Conservation (phyloP, 2,888 invertebrate species). For the Pilophorus perplexus region DNA sequence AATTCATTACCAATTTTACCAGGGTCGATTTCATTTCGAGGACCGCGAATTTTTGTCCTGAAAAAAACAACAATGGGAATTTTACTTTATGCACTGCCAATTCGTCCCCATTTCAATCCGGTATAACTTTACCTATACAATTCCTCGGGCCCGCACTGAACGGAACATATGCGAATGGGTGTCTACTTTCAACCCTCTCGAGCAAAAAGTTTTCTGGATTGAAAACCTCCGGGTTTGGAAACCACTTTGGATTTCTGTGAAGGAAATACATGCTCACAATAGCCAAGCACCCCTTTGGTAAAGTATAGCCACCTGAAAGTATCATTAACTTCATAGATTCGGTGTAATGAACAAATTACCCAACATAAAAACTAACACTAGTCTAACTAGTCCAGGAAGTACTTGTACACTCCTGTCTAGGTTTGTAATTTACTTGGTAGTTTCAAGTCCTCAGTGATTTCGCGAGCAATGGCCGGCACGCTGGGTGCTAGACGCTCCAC, state of each 20-base stretch:
- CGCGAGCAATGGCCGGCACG: constrained; percentile 51
- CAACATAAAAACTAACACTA: too few species aligned
- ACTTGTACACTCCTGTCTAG: too few species aligned
- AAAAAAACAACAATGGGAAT: too few species aligned
- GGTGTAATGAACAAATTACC: too few species aligned
- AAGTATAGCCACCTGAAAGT: constrained; percentile 45
- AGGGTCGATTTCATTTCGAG: constrained; percentile 22
- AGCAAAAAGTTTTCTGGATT: constrained; percentile 51
- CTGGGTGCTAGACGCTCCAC: constrained; percentile 50
- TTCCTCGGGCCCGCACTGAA: constrained; percentile 55
- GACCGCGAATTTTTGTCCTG: constrained; percentile 35
- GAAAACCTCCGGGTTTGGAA: constrained; percentile 54
- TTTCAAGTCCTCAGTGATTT: constrained; percentile 48
- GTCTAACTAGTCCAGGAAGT: too few species aligned
- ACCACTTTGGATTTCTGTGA: constrained; percentile 52
- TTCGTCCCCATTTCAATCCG: too few species aligned
- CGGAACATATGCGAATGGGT: constrained; percentile 53
- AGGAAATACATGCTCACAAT: constrained; percentile 48
- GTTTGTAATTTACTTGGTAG: too few species aligned
- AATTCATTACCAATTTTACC: constrained; percentile 21
- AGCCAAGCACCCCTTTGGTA: constrained; percentile 48
- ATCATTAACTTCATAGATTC: background rate
- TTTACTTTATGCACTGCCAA: too few species aligned
- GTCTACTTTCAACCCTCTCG: constrained; percentile 45
- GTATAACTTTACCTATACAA: constrained; percentile 61